Conservation (phyloP, 2,113 vertebrate species). For the Ciconia stormi region DNA sequence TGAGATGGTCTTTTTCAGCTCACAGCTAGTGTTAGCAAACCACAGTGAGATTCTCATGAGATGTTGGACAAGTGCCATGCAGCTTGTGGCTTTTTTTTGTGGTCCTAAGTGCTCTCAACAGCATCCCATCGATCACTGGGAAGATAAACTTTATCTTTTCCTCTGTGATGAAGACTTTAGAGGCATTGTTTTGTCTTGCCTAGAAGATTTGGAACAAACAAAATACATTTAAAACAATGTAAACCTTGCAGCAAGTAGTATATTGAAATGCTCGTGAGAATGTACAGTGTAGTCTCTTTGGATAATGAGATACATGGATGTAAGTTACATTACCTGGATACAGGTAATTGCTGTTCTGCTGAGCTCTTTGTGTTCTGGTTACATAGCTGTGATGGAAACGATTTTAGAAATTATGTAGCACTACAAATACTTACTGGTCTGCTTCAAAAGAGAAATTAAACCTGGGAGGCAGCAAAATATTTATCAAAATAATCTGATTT, state of each 20-base stretch:
- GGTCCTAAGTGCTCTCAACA: neutral
- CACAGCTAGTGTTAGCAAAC: neutral
- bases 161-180: neutral
- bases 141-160: neutral
- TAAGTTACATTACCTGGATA: neutral
- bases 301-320: accelerated
- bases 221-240: neutral
- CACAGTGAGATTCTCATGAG: neutral
- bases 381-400: neutral
- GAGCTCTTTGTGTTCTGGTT: neutral
- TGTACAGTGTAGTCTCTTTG: neutral
- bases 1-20: neutral
- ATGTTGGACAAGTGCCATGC: neutral
- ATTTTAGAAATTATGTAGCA: neutral
- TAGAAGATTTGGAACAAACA: neutral
- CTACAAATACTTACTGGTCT: neutral
- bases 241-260: neutral
- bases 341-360: neutral
- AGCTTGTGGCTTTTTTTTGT: neutral
- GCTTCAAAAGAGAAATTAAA: neutral
- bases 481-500: neutral
- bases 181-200: neutral
- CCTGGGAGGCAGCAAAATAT: neutral
- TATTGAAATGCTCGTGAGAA: neutral
- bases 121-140: neutral